Percentiles rank a stretch among this genome's conserved stretches.
These are phyloP conservation scores for Camarhynchus parvulus DNA, from an alignment of 2,113 vertebrate species.

Conservation along the genomic window DNA sequence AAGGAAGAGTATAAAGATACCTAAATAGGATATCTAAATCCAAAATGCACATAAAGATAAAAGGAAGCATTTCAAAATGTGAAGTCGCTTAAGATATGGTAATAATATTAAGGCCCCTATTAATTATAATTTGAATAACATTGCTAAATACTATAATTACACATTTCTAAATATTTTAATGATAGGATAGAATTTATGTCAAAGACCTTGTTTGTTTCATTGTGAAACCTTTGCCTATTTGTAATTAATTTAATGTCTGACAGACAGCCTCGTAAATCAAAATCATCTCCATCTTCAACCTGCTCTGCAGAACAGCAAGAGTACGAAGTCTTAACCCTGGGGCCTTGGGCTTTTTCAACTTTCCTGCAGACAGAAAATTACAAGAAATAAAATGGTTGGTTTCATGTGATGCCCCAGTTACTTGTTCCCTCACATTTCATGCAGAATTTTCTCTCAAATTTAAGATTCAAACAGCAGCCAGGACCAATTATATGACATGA, in stretches of 20 bases:
- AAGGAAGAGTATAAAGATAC: slow-evolving; percentile 78
- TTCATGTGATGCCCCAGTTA: not conserved
- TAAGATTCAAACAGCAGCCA: not conserved
- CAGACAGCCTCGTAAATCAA: slow-evolving; percentile 17
- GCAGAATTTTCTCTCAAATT: not conserved
- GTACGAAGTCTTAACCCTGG: too few relatives aligned
- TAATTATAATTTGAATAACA: slow-evolving; percentile 46
- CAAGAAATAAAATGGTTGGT: not conserved
- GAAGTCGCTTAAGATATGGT: slow-evolving; percentile 32
- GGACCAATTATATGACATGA: not conserved
- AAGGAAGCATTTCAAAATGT: slow-evolving; percentile 40
- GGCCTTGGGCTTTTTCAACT: not conserved
- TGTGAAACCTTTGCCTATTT: slow-evolving; percentile 53
- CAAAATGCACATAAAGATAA: slow-evolving; percentile 68
- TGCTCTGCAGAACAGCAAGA: not conserved
- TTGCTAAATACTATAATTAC: slow-evolving; percentile 28
- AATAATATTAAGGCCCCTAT: slow-evolving; percentile 5
- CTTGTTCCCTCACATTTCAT: not conserved
- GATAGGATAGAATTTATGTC: slow-evolving; percentile 51
- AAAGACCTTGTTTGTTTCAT: slow-evolving; percentile 56
- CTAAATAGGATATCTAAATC: slow-evolving; percentile 65
- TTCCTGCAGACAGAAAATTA: not conserved
- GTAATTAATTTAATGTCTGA: slow-evolving; percentile 40
- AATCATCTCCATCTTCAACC: not conserved
- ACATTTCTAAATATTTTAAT: slow-evolving; percentile 59